Evolutionary conservation across 2,797 vertebrate species (phyloP).

Genomic region (Rhinoraja longicauda): DNA sequence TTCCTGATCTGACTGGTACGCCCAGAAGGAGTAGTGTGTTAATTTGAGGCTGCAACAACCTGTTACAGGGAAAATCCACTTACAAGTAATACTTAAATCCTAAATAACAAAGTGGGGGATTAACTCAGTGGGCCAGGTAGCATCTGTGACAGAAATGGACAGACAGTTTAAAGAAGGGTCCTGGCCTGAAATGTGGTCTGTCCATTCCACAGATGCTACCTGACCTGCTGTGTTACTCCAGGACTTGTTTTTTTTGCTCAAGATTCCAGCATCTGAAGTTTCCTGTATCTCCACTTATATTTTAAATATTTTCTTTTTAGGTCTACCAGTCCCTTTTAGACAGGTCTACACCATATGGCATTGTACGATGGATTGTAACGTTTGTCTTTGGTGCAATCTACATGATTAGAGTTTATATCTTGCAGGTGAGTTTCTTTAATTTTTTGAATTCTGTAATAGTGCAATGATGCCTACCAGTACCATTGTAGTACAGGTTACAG

Average conservation of each 20-base stretch:
- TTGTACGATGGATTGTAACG: conserved; percentile 81
- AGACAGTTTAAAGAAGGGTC: too few relatives aligned
- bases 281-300: too few relatives aligned
- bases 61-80: neutral
- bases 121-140: too few relatives aligned
- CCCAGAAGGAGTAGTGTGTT: neutral
- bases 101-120: too few relatives aligned
- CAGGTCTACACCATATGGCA: conserved; percentile 90
- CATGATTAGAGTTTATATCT: conserved; percentile 97
- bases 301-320: conserved; percentile 55
- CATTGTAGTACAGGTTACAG: neutral
- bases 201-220: too few relatives aligned
- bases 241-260: too few relatives aligned
- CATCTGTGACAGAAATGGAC: too few relatives aligned
- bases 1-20: neutral
- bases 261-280: too few relatives aligned
- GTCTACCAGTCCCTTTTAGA: conserved; percentile 97
- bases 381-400: conserved; percentile 83
- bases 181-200: too few relatives aligned
- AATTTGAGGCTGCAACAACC: neutral
- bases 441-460: too few relatives aligned
- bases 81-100: neutral
- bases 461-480: neutral
- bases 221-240: too few relatives aligned
- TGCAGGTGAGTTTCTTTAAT: conserved; percentile 71